Evolutionary conservation across 1,140 invertebrate species (phyloP).

Genomic region (Eumaeus atala): DNA sequence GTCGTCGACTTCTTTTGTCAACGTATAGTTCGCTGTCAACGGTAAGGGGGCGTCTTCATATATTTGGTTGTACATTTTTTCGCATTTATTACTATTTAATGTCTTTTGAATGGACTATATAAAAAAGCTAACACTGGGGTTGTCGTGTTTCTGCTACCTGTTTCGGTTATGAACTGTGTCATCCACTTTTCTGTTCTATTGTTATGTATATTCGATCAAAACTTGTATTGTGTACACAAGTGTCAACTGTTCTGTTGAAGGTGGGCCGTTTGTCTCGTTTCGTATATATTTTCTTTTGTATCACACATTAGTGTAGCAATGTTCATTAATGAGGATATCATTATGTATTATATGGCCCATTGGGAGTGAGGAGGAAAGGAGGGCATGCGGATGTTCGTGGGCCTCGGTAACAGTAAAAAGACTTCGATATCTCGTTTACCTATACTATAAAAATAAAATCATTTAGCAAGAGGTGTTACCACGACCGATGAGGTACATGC

Average conservation of each 20-base stretch:
- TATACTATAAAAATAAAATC: too few relatives aligned
- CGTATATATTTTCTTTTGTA: constrained; percentile 29
- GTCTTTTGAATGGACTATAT: background rate
- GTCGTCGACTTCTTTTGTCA: constrained; percentile 51
- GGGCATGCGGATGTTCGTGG: too few relatives aligned
- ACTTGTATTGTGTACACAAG: constrained; percentile 63
- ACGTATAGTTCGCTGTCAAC: constrained; percentile 51
- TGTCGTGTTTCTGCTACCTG: constrained; percentile 46
- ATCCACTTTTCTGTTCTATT: constrained; percentile 53
- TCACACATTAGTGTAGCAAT: too few relatives aligned
- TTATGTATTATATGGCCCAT: too few relatives aligned
- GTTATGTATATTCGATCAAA: constrained; percentile 71
- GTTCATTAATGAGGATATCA: too few relatives aligned
- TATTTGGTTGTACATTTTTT: constrained; percentile 50
- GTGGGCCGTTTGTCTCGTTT: constrained; percentile 31
- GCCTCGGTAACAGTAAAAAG: too few relatives aligned
- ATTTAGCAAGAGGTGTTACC: too few relatives aligned
- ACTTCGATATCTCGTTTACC: too few relatives aligned
- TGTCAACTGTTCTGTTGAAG: constrained; percentile 44
- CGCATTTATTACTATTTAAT: background rate
- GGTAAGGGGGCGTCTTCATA: constrained; percentile 57
- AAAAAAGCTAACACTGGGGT: constrained; percentile 20
- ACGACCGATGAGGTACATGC: too few relatives aligned
- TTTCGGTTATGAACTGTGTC: constrained; percentile 51
- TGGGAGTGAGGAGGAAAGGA: too few relatives aligned